Conservation (phyloP, 1,140 invertebrate species). For the Orchesella cincta region DNA sequence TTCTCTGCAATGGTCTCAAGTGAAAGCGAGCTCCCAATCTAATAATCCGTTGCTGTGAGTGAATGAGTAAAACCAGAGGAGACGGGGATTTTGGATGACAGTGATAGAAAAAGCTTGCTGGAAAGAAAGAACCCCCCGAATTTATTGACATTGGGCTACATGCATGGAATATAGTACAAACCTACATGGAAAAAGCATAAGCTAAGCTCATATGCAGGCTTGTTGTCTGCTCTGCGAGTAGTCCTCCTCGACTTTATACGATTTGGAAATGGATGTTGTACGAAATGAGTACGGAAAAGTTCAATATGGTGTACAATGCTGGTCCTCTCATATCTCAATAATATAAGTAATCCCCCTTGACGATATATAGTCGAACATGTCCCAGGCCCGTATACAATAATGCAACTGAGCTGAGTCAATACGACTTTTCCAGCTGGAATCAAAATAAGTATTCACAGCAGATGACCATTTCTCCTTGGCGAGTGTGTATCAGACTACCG, state of each 20-base stretch:
- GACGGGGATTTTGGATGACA: slow-evolving; percentile 26
- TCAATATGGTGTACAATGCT: neutral
- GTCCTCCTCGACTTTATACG: too few species aligned
- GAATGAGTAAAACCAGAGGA: slow-evolving; percentile 26
- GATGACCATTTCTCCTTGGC: neutral
- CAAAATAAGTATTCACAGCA: neutral
- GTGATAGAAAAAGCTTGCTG: slow-evolving; percentile 27
- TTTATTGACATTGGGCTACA: slow-evolving; percentile 17
- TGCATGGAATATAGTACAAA: neutral
- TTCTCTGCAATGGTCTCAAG: slow-evolving; percentile 7
- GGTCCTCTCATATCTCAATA: slow-evolving; percentile 19
- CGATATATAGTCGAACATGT: too few species aligned
- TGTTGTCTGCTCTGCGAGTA: too few species aligned
- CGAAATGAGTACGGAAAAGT: neutral
- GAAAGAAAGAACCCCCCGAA: slow-evolving; percentile 3
- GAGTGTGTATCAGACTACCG: neutral
- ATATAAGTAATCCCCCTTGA: neutral
- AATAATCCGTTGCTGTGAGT: slow-evolving; percentile 23
- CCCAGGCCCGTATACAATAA: slow-evolving; percentile 14
- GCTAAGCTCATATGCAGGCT: too few species aligned
- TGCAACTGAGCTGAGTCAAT: too few species aligned
- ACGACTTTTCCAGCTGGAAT: slow-evolving; percentile 13
- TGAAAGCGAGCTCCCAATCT: slow-evolving; percentile 25
- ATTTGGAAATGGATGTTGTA: neutral
- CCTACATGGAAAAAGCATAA: neutral